Base-by-base conservation (phyloP, 2,888 invertebrate genomes). In the Acanthosepion esculentum region DNA sequence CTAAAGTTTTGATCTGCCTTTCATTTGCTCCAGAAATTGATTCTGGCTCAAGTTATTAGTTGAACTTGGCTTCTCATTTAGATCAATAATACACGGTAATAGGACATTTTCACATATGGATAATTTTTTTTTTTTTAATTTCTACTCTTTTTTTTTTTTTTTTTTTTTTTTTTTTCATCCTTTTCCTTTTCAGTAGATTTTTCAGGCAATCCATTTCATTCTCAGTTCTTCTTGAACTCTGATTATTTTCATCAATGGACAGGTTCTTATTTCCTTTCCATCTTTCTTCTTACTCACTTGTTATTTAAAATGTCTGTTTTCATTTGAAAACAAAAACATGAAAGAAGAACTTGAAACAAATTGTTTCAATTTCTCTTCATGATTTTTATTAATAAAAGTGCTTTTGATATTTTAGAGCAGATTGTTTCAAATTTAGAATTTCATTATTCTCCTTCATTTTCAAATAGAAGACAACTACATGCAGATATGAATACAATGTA, bases 21-120 rank as follows among this genome's bases (percentile, higher is more conserved):
- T 78, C 78, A 78, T 78, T 78, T 78, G 78, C n/a, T 78, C n/a
- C 78, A 78, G 78, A 78, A 78, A 78, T 78, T 78, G 78, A 78
- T 78, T 78, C n/a, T 33, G 78, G 78, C n/a, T n/a, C n/a, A 78
- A 78, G 78, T 78, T 78, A 78, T 78, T 78, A 78, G 78, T 78
- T 78, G 78, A 78, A n/a, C 78, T 78, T 33, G 78, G 78, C n/a
- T 78, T 78, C n/a, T 78, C 78, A 78, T 78, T 78, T 78, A 78
- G n/a, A 78, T 78, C 78, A 78, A 78, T 78, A 78, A 78, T 78
- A 78, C 78, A 23, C n/a, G n/a, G 78, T 78, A 78, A 78, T 78
- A 78, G 78, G 78, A 78, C 78, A 78, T 78, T 78, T 78, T 78
- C 78, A 78, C 78, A 78, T 78, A 78, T 78, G n/a, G 78, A 78